phyloP scores from a whole-genome alignment of 2,888 invertebrate genomes.

The Xestia c-nigrum region DNA sequence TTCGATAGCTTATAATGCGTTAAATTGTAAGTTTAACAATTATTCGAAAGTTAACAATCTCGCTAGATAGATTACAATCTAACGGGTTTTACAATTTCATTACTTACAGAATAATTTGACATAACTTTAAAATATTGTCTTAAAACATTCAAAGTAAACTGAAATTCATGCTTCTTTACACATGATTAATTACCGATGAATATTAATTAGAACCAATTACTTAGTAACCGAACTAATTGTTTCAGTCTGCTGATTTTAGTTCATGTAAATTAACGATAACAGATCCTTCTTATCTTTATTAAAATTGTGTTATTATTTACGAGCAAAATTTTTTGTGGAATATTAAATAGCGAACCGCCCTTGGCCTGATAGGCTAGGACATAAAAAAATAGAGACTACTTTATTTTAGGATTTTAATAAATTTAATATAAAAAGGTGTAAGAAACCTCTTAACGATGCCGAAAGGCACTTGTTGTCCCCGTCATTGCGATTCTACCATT shows the following conservation, averaged over 20 bases:
- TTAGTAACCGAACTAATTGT: not conserved
- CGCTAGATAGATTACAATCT: too few relatives aligned
- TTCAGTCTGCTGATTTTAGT: conserved; percentile 3
- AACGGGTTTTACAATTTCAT: too few relatives aligned
- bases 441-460: too few relatives aligned
- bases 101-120: not conserved
- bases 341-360: not conserved
- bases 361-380: not conserved
- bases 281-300: not conserved
- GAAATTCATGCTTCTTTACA: not conserved
- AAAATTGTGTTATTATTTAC: not conserved
- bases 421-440: too few relatives aligned
- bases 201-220: not conserved
- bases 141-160: not conserved
- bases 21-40: too few relatives aligned
- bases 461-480: too few relatives aligned
- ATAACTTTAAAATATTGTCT: not conserved
- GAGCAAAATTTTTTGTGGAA: too few relatives aligned
- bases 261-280: not conserved
- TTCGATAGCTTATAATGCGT: too few relatives aligned
- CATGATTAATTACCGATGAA: not conserved
- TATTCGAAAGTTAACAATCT: too few relatives aligned
- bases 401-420: too few relatives aligned
- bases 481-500: too few relatives aligned
- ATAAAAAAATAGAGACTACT: not conserved